Evolutionary conservation across 2,797 vertebrate species (phyloP).

Genomic region (Cetoscarus ocellatus): DNA sequence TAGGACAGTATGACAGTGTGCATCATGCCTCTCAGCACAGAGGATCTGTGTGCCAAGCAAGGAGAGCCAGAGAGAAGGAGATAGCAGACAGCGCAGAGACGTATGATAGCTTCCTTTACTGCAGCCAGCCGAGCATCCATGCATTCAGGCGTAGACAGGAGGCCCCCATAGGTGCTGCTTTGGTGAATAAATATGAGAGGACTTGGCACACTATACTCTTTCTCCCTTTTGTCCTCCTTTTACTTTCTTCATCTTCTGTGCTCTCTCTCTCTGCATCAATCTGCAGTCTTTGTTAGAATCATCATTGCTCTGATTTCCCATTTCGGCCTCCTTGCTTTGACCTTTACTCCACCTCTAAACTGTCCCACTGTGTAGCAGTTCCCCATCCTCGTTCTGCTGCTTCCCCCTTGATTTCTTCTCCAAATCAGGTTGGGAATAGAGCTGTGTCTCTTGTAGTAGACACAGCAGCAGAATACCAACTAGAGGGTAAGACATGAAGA

Average conservation of each 20-base stretch:
- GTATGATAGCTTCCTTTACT: conserved; percentile 47
- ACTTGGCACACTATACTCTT: conserved; percentile 26
- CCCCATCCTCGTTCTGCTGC: neutral
- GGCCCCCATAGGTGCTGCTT: conserved; percentile 55
- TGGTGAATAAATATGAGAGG: conserved; percentile 53
- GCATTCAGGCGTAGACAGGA: conserved; percentile 56
- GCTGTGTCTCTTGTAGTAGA: conserved; percentile 30
- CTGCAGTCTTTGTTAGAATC: conserved; percentile 8
- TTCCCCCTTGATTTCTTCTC: conserved; percentile 9
- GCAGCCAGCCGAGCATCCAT: conserved; percentile 46
- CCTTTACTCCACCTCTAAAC: conserved; percentile 6
- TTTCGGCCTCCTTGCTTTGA: conserved; percentile 9
- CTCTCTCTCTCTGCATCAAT: conserved; percentile 1
- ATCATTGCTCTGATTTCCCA: neutral
- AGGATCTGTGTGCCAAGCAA: conserved; percentile 32
- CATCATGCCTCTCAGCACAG: conserved; percentile 51
- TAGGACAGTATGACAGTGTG: conserved; percentile 44
- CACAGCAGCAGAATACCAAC: conserved; percentile 61
- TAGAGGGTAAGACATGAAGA: conserved; percentile 41
- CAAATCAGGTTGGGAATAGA: conserved; percentile 41
- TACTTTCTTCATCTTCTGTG: neutral
- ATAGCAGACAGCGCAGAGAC: conserved; percentile 27
- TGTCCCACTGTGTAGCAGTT: conserved; percentile 10
- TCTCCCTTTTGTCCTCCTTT: conserved; percentile 24
- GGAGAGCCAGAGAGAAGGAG: conserved; percentile 26